Base-by-base conservation (phyloP, 2,113 vertebrate species). In the Seriola aureovittata region DNA sequence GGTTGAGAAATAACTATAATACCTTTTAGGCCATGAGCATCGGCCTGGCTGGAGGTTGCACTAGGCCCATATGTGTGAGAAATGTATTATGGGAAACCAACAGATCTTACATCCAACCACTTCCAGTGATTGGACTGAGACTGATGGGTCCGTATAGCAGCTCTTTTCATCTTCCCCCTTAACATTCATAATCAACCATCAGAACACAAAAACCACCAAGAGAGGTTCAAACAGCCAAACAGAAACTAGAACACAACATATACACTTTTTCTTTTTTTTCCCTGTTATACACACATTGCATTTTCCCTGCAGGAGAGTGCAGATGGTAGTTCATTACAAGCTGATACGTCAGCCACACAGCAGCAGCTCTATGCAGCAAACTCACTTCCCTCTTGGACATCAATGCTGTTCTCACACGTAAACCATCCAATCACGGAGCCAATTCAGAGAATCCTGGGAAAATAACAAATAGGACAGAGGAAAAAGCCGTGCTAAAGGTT, bases 51-150 rank as follows among this genome's bases (percentile, higher is more conserved):
- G 14, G 5, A 1, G 36, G 34, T 64, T 65, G 29, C 40, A 36
- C 34, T 12, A 25, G 23, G 6, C 36, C 29, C 36, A 4, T 17
- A 52, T 40, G 16, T 67, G 14, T 17, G 55, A 60, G 16, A 79
- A 68, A 78, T 50, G 42, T 50, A 55, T 79, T 19, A 69, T 21
- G 13, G 44, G 34, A 67, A 71, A 66, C 52, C 34, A 75, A 77
- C 52, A 71, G 72, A 75, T 66, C 52, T 69, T 36, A 21, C 60
- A 75, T 57, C 38, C 75, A 29, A 68, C 29, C 48, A 60, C 68
- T 81, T 58, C 76, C 23, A 16, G 8, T 74, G 63, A 82, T 44
- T 52, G 29, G 74, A 84, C 55, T 83, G 76, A 76, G 71, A 82
- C 62, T 83, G 76, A 76, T 67, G 50, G 75, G 25, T 50, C 29